Evolutionary conservation across 2,888 invertebrate species (phyloP).

Genomic region (Cecidostiba fungosa): DNA sequence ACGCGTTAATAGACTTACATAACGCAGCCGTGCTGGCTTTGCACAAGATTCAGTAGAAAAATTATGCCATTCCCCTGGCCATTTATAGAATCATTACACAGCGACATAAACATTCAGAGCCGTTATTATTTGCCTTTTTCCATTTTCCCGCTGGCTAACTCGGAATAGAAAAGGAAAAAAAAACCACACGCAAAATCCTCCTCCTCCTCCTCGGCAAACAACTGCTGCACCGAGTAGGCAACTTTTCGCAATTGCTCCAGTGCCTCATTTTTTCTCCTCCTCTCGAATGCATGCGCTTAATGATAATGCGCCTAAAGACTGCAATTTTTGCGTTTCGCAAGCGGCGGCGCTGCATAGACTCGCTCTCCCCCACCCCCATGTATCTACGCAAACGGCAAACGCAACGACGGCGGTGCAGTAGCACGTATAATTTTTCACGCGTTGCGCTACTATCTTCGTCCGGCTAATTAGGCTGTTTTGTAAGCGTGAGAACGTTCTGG

Average conservation of each 20-base stretch:
- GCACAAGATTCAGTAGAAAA: constrained; percentile 33
- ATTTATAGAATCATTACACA: not conserved
- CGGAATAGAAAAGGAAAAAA: not conserved
- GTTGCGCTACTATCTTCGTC: constrained; percentile 59
- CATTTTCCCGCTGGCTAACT: not conserved
- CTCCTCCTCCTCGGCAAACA: not conserved
- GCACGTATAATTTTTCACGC: constrained; percentile 58
- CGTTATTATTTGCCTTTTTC: constrained; percentile 2
- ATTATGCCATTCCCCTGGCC: constrained; percentile 31
- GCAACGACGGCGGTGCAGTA: constrained; percentile 29
- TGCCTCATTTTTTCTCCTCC: not conserved
- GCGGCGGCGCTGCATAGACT: not conserved
- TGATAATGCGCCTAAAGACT: constrained; percentile 35
- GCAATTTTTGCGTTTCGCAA: constrained; percentile 54
- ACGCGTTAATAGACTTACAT: constrained; percentile 24
- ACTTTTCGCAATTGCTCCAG: not conserved
- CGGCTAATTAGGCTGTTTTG: constrained; percentile 60
- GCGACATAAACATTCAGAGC: not conserved
- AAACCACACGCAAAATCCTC: not conserved
- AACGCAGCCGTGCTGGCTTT: constrained; percentile 11
- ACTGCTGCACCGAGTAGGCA: not conserved
- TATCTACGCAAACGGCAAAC: not conserved
- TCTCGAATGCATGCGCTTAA: constrained; percentile 23
- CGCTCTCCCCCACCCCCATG: no score
- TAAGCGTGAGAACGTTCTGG: constrained; percentile 56